Percentiles rank a stretch among this genome's conserved stretches.
These are phyloP conservation scores for Melanotaenia trifasciata DNA, from an alignment of 2,797 vertebrate species.

Conservation along the genomic window DNA sequence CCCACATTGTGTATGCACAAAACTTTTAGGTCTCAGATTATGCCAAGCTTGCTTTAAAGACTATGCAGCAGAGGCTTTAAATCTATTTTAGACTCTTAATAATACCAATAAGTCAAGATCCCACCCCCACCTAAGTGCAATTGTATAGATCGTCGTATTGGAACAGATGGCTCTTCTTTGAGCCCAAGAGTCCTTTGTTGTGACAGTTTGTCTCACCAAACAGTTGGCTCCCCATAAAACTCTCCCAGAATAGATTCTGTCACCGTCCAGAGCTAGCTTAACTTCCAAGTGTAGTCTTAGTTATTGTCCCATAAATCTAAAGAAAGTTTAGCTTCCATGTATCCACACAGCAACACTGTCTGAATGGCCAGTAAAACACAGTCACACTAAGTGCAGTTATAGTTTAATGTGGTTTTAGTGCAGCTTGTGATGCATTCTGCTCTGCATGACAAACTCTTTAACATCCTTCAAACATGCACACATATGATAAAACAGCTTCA, in stretches of 20 bases:
- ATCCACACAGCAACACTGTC: slow-evolving; percentile 34
- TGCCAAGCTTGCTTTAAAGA: background rate
- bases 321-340: slow-evolving; percentile 7
- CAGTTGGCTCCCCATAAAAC: slow-evolving; percentile 23
- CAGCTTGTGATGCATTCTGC: background rate
- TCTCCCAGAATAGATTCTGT: slow-evolving; percentile 37
- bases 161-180: slow-evolving; percentile 18
- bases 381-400: background rate
- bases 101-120: background rate
- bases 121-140: background rate
- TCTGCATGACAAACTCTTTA: background rate
- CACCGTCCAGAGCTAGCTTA: background rate
- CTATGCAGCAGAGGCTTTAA: background rate
- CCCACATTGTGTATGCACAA: background rate
- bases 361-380: slow-evolving; percentile 24
- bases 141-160: background rate
- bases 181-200: slow-evolving; percentile 10
- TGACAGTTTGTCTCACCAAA: slow-evolving; percentile 29
- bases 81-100: background rate
- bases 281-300: slow-evolving; percentile 7
- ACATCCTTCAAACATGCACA: background rate
- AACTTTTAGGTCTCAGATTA: background rate
- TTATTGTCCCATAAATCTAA: slow-evolving; percentile 38
- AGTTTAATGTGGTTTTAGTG: slow-evolving; percentile 9
- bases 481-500: background rate